Conservation (phyloP, 2,797 vertebrate species). For the Dendrocincla fuliginosa region DNA sequence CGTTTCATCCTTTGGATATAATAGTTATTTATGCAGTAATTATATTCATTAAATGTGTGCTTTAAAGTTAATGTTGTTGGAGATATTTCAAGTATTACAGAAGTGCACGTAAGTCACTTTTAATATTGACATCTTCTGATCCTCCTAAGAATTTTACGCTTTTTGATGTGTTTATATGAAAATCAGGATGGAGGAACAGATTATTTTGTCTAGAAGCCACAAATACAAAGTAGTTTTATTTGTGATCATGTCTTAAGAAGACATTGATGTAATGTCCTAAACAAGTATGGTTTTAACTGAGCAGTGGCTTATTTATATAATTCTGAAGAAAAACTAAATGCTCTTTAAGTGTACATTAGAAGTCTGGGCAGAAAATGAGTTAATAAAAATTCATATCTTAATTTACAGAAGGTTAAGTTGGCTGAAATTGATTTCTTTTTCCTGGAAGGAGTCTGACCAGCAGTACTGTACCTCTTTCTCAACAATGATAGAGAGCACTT, state of each 20-base stretch:
- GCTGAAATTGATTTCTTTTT: not conserved
- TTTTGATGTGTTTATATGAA: not conserved
- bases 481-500: not conserved
- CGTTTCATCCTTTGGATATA: slow-evolving; percentile 10
- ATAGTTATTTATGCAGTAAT: slow-evolving; percentile 28
- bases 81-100: not conserved
- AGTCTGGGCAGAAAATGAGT: not conserved
- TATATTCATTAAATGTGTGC: not conserved
- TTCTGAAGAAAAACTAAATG: not conserved
- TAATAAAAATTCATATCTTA: not conserved
- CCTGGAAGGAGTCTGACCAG: not conserved
- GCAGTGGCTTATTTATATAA: not conserved
- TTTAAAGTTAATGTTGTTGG: slow-evolving; percentile 24
- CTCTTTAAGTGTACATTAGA: not conserved
- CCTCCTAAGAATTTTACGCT: not conserved
- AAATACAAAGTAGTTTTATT: not conserved
- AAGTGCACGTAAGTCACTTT: not conserved
- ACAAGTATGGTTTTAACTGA: not conserved
- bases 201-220: not conserved
- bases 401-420: not conserved
- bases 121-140: not conserved
- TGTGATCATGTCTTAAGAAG: not conserved
- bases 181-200: not conserved
- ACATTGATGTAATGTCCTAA: not conserved
- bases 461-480: not conserved